Conservation (phyloP, 2,113 vertebrate species). For the Cavia aperea region DNA sequence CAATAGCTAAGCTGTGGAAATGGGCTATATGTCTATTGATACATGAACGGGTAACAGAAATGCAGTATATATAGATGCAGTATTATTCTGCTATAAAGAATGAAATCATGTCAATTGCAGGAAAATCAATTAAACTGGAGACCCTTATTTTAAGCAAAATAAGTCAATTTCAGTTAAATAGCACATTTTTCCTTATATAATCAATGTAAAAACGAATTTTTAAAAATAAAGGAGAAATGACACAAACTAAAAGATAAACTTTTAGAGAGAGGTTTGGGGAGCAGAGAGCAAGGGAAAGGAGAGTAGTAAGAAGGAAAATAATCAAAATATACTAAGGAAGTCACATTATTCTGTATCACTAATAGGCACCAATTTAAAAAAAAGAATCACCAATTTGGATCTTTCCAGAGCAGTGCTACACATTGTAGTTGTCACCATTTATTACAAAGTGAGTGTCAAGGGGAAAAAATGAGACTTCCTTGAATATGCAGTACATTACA, state of each 20-base stretch:
- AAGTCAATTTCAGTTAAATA: background rate
- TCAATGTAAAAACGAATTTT: background rate
- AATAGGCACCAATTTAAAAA: background rate
- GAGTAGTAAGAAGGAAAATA: background rate
- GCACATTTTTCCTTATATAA: background rate
- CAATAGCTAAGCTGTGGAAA: background rate
- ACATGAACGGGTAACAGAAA: background rate
- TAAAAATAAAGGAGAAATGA: background rate
- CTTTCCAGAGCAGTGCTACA: background rate
- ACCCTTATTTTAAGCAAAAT: background rate
- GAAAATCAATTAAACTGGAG: background rate
- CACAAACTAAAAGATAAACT: background rate
- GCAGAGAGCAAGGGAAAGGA: background rate
- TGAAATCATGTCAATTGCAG: background rate
- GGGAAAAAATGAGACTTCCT: background rate
- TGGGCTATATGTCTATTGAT: background rate
- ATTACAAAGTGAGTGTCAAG: background rate
- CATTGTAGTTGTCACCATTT: background rate
- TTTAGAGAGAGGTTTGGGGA: background rate
- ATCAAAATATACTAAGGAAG: background rate
- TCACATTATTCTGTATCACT: background rate
- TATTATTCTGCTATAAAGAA: background rate
- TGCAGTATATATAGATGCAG: background rate
- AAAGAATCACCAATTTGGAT: background rate
- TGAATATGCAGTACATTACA: background rate